Evolutionary conservation across 1,140 invertebrate genomes (phyloP).

Genomic region (Drosophila bipectinata): DNA sequence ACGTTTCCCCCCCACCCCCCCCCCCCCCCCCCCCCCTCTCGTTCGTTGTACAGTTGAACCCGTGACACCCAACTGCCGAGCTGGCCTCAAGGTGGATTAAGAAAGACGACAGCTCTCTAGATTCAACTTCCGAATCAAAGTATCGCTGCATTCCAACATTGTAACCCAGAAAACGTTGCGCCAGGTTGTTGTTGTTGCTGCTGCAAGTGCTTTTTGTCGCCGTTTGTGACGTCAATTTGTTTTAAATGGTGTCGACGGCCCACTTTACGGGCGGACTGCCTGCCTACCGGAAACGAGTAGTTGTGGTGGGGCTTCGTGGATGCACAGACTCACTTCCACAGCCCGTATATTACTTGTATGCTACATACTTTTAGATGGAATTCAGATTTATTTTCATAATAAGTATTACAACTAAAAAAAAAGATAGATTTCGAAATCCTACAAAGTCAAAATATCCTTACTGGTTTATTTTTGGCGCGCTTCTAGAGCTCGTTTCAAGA

Average conservation of each 20-base stretch:
- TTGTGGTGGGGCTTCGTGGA: constrained; percentile 10
- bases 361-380: no score
- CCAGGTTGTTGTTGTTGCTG: constrained; percentile 41
- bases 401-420: no score
- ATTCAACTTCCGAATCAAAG: constrained; percentile 12
- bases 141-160: constrained; percentile 18
- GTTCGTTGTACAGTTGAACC: constrained; percentile 45
- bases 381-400: neutral
- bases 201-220: constrained; percentile 9
- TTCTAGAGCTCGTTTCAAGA: constrained; percentile 21
- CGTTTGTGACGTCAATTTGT: constrained; percentile 54
- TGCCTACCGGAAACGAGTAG: constrained; percentile 50
- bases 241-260: constrained; percentile 53
- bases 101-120: neutral
- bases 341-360: neutral
- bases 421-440: neutral
- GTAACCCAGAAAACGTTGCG: constrained; percentile 54
- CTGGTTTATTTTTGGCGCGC: constrained; percentile 69
- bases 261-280: constrained; percentile 46
- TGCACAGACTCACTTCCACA: neutral
- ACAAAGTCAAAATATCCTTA: neutral
- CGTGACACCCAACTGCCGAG: constrained; percentile 17
- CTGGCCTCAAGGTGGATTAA: constrained; percentile 3
- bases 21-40: neutral
- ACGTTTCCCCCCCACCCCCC: constrained; percentile 32